Percentiles rank a stretch among this genome's conserved stretches.
These are phyloP conservation scores for Chrysomallon squamiferum DNA, from an alignment of 1,140 invertebrate species.

Conservation along the genomic window DNA sequence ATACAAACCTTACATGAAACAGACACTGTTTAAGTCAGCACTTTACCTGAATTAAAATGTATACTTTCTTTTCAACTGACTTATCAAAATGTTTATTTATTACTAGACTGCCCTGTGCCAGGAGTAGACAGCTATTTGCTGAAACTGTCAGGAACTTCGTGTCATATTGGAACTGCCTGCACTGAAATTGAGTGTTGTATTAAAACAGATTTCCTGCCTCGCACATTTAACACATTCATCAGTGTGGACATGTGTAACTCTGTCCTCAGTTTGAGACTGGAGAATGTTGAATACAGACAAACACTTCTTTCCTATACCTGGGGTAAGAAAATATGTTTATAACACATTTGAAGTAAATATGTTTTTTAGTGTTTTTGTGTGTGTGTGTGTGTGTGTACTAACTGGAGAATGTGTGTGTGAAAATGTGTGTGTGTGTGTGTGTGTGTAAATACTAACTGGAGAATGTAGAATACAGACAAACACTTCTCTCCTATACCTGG, in stretches of 20 bases:
- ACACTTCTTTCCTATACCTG: constrained; percentile 18
- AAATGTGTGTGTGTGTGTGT: background rate
- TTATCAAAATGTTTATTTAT: background rate
- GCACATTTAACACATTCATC: constrained; percentile 6
- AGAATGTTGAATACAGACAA: constrained; percentile 14
- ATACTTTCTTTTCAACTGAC: no score
- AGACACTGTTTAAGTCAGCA: no score
- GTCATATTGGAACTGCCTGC: constrained; percentile 19
- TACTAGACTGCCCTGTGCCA: constrained; percentile 14
- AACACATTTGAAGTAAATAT: no score
- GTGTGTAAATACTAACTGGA: constrained; percentile 8
- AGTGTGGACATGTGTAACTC: constrained; percentile 22
- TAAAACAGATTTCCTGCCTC: constrained; percentile 3
- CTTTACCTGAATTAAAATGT: no score
- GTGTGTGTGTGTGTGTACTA: background rate
- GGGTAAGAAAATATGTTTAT: no score
- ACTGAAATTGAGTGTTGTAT: constrained; percentile 19
- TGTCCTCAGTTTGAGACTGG: constrained; percentile 17
- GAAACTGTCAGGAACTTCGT: background rate
- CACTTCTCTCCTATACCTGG: constrained; percentile 21
- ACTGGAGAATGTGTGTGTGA: background rate
- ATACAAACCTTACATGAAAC: no score
- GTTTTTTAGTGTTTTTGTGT: background rate
- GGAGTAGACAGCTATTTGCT: background rate
- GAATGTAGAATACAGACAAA: constrained; percentile 11